Evolutionary conservation across 1,140 invertebrate species (phyloP), one percentile per base, ranked within the genome.

Genomic region (Piezodorus guildinii): DNA sequence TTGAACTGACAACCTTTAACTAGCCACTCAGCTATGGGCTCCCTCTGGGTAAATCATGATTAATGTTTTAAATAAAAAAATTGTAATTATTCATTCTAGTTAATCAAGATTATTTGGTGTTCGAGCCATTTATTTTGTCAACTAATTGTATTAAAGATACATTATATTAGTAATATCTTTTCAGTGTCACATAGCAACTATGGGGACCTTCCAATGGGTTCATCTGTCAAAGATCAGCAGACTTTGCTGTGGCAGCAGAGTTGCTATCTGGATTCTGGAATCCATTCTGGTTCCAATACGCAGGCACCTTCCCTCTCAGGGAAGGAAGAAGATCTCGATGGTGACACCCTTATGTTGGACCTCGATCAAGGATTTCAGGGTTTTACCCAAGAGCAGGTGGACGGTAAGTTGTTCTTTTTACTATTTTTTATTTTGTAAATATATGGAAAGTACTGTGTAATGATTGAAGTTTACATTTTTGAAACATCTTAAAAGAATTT

Each of bases 341-440:
- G 86, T 30, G 86, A 89, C 74, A 83, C 85, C 67, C 79, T 93
- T 34, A 89, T 96, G 81, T 94, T 94, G 72, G 90, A 95, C 73
- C 77, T 95, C 74, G 90, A 94, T 72, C 91, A 93, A 68, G 87
- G 88, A 27, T 92, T 91, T 72, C 88, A 90, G 69, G 90, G 90
- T 19, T 96, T 94, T 71, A 94, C 91, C 30, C 91, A 92, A 72
- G 92, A 95, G 73, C 91, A 96, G 80, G 92, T 96, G 68, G 92
- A 96, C 78, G 91, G 90, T 90, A 77, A 76, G 23, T 56, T 14
- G n/a, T n/a, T n/a, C n/a, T n/a, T n/a, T n/a, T n/a, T n/a, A n/a
- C n/a, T n/a, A n/a, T n/a, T n/a, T n/a, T n/a, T n/a, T n/a, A n/a
- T n/a, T n/a, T n/a, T n/a, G n/a, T n/a, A n/a, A n/a, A n/a, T n/a